Evolutionary conservation across 92 coral and sea anemone species (phyloP).

Genomic region (Muricea muricata): DNA sequence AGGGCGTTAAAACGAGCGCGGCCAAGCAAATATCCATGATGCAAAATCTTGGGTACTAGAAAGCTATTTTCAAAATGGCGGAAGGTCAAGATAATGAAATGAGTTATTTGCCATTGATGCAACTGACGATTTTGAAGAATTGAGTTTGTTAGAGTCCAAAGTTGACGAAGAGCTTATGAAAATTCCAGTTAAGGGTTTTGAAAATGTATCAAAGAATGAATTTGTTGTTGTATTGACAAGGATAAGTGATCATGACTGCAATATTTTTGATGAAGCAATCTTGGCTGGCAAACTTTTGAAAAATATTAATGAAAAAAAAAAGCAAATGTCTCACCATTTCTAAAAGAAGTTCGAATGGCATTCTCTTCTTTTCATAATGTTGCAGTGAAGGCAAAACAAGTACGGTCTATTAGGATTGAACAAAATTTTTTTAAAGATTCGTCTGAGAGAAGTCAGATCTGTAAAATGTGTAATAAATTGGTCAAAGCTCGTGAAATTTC

Average conservation of each 20-base stretch:
- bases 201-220: constrained; percentile 14
- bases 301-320: neutral
- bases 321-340: neutral
- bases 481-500: constrained; percentile 17
- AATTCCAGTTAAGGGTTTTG: neutral
- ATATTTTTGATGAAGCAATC: constrained; percentile 22
- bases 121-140: neutral
- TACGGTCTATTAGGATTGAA: neutral
- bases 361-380: neutral
- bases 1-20: neutral
- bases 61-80: neutral
- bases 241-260: constrained; percentile 4
- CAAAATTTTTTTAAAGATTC: constrained; percentile 8
- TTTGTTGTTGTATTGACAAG: constrained; percentile 21
- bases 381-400: neutral
- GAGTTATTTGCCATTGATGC: neutral
- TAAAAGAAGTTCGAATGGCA: neutral
- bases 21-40: neutral
- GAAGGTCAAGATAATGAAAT: neutral
- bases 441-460: constrained; percentile 2
- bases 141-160: neutral
- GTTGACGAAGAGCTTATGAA: neutral
- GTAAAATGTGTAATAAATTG: constrained; percentile 22
- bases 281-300: neutral
- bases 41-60: neutral